These are phyloP conservation scores for Xestobium rufovillosum DNA, from an alignment of 2,888 invertebrate genomes.

Conservation along the genomic window DNA sequence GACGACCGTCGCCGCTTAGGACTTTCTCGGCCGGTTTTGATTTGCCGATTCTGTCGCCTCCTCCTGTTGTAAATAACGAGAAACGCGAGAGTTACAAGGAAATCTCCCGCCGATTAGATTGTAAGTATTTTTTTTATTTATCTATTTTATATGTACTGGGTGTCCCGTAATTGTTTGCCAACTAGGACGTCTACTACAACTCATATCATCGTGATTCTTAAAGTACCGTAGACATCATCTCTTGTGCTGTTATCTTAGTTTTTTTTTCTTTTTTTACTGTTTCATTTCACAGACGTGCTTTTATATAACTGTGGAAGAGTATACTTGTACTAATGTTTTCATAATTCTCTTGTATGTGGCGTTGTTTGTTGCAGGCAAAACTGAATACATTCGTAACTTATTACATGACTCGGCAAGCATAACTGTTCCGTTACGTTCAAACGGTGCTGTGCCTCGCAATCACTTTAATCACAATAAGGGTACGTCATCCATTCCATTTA, in stretches of 20 bases:
- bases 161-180: too few relatives aligned
- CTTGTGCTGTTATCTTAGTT: too few relatives aligned
- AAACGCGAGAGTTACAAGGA: constrained; percentile 40
- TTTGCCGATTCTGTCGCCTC: constrained; percentile 21
- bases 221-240: too few relatives aligned
- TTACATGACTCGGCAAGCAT: constrained; percentile 42
- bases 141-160: too few relatives aligned
- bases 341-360: too few relatives aligned
- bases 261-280: too few relatives aligned
- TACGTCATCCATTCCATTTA: constrained; percentile 23
- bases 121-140: constrained; percentile 26
- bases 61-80: constrained; percentile 38
- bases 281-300: too few relatives aligned
- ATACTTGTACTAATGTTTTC: too few relatives aligned
- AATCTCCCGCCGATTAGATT: constrained; percentile 39
- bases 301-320: too few relatives aligned
- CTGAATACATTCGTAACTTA: constrained; percentile 41
- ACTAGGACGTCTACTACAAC: too few relatives aligned
- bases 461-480: constrained; percentile 41
- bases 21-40: constrained; percentile 23
- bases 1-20: constrained; percentile 26
- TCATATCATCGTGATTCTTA: too few relatives aligned
- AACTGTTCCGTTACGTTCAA: constrained; percentile 38
- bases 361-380: too few relatives aligned
- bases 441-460: constrained; percentile 38